Percentiles rank a stretch among this genome's conserved stretches.
Conservation (phyloP, 2,888 invertebrate species). For the Dendrolimus pini region DNA sequence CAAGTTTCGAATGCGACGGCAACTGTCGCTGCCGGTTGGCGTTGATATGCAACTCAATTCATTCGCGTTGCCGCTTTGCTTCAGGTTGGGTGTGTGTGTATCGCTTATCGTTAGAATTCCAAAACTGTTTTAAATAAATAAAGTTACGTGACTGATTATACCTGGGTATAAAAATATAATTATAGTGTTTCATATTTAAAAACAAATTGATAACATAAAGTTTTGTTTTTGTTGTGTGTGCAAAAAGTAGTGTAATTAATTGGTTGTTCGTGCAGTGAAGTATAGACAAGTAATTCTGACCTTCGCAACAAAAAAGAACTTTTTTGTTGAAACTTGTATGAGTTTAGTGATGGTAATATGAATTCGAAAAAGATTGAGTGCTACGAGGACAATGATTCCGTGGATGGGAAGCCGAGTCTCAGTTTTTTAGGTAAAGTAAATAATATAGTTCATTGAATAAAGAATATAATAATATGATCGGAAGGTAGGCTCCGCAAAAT, state of each 20-base stretch:
- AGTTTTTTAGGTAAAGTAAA: constrained; percentile 63
- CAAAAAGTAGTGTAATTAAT: constrained; percentile 14
- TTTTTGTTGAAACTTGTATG: constrained; percentile 37
- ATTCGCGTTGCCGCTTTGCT: neutral
- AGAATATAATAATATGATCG: no score
- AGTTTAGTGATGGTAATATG: constrained; percentile 48
- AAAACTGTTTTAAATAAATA: neutral
- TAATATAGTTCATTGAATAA: no score
- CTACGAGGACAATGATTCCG: constrained; percentile 58
- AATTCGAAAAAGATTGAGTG: constrained; percentile 73
- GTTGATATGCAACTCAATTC: neutral
- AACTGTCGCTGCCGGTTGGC: neutral
- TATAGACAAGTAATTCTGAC: constrained; percentile 65
- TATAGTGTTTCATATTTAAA: neutral
- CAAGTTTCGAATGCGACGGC: neutral
- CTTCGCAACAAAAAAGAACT: constrained; percentile 42
- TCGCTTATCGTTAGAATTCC: neutral
- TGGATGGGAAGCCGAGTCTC: constrained; percentile 66
- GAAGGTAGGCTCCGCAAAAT: no score
- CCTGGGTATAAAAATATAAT: no score
- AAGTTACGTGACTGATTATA: neutral
- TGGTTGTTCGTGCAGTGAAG: constrained; percentile 30
- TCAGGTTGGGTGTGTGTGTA: neutral
- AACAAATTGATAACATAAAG: neutral
- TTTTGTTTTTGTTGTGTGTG: constrained; percentile 6